Evolutionary conservation across 2,888 invertebrate species (phyloP).

Genomic region (Orthosia cruda): DNA sequence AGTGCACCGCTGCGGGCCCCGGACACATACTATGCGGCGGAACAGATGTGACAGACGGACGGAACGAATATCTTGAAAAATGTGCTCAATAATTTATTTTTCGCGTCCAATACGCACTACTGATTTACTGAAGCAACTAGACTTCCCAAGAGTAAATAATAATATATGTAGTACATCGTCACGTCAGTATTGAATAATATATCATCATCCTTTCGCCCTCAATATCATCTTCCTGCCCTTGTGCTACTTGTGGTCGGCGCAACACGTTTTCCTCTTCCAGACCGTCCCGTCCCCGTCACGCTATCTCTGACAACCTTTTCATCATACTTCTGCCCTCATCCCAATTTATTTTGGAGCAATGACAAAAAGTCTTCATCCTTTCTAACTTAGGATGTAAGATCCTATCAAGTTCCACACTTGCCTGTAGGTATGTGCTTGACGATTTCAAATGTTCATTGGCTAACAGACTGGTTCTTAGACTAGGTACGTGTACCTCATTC

Average conservation of each 20-base stretch:
- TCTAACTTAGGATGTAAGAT: background rate
- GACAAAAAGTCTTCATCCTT: background rate
- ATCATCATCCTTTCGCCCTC: no score
- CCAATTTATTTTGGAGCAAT: background rate
- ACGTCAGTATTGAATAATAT: no score
- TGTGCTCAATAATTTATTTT: background rate
- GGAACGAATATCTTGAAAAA: background rate
- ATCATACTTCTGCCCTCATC: background rate
- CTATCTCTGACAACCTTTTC: no score
- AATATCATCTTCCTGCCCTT: no score
- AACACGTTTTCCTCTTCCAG: no score
- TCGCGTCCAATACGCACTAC: no score
- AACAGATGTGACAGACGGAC: conserved; percentile 36
- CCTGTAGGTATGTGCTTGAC: background rate
- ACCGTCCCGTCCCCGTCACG: no score
- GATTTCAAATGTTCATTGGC: background rate
- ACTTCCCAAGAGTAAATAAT: no score
- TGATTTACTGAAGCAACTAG: no score
- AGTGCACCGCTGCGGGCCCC: conserved; percentile 74
- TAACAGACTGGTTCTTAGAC: conserved; percentile 9
- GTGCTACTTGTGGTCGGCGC: no score
- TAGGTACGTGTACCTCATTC: background rate
- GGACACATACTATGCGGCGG: conserved; percentile 59
- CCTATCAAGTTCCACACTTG: background rate
- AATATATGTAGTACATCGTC: no score